phyloP scores from a whole-genome alignment of 2,797 vertebrate genomes.

The Pseudochirops corinnae region DNA sequence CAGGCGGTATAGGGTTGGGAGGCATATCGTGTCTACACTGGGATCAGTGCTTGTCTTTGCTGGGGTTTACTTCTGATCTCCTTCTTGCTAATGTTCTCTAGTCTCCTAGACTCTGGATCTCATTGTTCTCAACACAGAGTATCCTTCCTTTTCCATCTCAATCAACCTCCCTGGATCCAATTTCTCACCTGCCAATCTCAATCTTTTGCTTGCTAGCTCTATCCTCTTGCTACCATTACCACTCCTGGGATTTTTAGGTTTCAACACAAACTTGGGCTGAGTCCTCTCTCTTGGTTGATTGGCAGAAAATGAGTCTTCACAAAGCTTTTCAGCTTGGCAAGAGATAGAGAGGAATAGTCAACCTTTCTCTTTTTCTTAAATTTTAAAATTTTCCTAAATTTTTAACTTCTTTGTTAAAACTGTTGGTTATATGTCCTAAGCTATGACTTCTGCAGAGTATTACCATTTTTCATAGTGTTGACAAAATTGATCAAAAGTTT shows the following conservation, averaged over 20 bases:
- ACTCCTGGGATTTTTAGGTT: conserved; percentile 12
- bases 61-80: not conserved
- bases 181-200: not conserved
- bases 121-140: not conserved
- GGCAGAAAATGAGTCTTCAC: conserved; percentile 16
- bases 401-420: not conserved
- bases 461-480: not conserved
- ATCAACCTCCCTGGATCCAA: not conserved
- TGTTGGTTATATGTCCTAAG: not conserved
- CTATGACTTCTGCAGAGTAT: not conserved
- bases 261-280: not conserved
- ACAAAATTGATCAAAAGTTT: not conserved
- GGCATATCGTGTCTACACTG: not conserved
- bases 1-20: not conserved
- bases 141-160: not conserved
- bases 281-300: not conserved
- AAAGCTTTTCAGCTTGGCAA: not conserved
- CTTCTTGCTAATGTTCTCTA: not conserved
- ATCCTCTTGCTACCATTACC: not conserved
- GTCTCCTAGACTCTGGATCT: not conserved
- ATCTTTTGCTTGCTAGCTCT: not conserved
- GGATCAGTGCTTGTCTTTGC: not conserved
- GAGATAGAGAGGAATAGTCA: conserved; percentile 6
- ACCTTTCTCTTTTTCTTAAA: not conserved
- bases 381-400: not conserved